phyloP scores from a whole-genome alignment of 2,888 invertebrate species.

The Melanargia galathea region DNA sequence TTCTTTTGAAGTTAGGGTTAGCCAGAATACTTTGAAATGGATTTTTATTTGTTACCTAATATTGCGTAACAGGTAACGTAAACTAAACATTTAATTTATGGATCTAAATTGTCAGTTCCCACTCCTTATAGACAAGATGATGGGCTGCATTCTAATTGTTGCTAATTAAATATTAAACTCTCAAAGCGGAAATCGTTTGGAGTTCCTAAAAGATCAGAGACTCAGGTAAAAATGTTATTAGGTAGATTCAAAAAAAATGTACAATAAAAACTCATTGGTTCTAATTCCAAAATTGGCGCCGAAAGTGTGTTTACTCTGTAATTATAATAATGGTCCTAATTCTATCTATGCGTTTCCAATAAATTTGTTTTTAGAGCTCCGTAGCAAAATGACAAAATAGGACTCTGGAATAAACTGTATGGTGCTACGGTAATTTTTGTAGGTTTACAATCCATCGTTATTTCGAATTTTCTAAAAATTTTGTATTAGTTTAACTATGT shows the following conservation, averaged over 20 bases:
- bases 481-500: no score
- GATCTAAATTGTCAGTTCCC: background rate
- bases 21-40: no score
- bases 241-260: conserved; percentile 38
- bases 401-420: background rate
- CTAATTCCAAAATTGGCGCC: conserved; percentile 54
- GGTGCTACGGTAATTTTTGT: background rate
- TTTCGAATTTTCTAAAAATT: no score
- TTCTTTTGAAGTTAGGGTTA: no score
- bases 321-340: conserved; percentile 76
- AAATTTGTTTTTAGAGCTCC: conserved; percentile 43
- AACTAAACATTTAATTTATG: background rate
- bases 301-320: conserved; percentile 68
- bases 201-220: conserved; percentile 31
- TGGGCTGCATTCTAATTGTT: conserved; percentile 26
- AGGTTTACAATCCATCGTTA: no score
- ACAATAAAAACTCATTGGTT: conserved; percentile 43
- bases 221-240: conserved; percentile 40
- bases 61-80: no score
- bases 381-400: background rate
- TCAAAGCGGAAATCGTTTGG: conserved; percentile 35
- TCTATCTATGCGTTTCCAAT: conserved; percentile 64
- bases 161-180: conserved; percentile 36
- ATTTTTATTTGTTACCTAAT: no score
- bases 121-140: conserved; percentile 15